Evolutionary conservation across 2,797 vertebrate species (phyloP), one percentile per base, ranked within the genome.

Genomic region (Rhynchotus rufescens): DNA sequence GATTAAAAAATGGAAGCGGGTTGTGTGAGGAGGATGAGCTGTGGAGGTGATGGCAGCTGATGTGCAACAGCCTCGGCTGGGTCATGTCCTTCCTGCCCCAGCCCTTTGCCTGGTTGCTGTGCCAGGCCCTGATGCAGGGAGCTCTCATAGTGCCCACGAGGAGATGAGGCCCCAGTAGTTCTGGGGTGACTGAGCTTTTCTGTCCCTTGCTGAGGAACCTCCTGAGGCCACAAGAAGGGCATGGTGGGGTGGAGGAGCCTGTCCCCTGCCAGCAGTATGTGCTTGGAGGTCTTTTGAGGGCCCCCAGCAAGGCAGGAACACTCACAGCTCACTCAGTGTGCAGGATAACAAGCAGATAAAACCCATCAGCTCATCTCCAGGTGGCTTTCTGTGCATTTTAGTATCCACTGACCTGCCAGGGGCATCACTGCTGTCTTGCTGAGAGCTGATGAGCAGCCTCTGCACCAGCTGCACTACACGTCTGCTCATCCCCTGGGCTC

Each of bases 331-430:
- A 40, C 59, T 80, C n/a, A 25, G 23, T 6, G 38, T 56, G 12
- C 36, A 7, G n/a, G n/a, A 26, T 57, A 86, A 57, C 26, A 86
- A 93, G 44, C 19, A 82, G 88, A 44, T 78, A 90, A 88, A 92
- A 68, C 57, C 38, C 17, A 66, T 72, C 74, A 83, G 7, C 40
- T 56, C 64, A 64, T 82, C 66, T 91, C 76, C 34, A 75, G 61
- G 76, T 80, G 59, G 34, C 45, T 88, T 89, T 91, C 69, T 57
- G 54, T 82, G 72, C 10, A n/a, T 80, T 84, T 77, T 44, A 61
- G 57, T 34, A 65, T 42, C 67, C 54, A 10, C 6, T 49, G 77
- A 30, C 62, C 68, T 84, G 65, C 49, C 69, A 42, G 75, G 34
- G 82, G 10, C 79, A 40, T 51, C 0, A 0, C 68, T 72, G 68